Evolutionary conservation across 2,888 invertebrate species (phyloP).

Genomic region (Drosophila aldrichi): DNA sequence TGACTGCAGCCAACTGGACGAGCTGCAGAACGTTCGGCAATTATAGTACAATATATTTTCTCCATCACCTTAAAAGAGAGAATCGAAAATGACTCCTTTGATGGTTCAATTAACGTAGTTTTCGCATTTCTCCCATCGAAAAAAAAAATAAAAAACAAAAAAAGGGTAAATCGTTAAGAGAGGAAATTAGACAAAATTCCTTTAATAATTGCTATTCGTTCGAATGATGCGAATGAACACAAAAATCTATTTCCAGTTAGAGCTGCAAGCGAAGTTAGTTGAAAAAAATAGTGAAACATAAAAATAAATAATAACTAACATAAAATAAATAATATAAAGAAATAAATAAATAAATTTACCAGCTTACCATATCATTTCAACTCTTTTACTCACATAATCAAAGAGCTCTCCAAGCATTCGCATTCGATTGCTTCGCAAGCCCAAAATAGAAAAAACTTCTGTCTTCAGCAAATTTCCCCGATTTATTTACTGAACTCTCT

Average conservation of each 20-base stretch:
- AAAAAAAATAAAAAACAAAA: slow-evolving; percentile 12
- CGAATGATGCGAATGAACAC: slow-evolving; percentile 1
- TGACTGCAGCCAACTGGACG: slow-evolving; percentile 32
- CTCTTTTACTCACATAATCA: too few relatives aligned
- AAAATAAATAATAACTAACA: too few relatives aligned
- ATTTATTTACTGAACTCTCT: not conserved
- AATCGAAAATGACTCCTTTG: slow-evolving; percentile 37
- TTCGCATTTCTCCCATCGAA: slow-evolving; percentile 16
- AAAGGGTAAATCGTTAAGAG: not conserved
- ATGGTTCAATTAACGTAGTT: slow-evolving; percentile 45
- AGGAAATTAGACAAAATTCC: slow-evolving; percentile 6
- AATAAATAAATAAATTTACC: too few relatives aligned
- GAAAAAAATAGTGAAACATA: too few relatives aligned
- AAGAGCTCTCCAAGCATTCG: too few relatives aligned
- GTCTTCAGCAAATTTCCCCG: not conserved
- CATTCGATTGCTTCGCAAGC: too few relatives aligned
- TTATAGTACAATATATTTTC: slow-evolving; percentile 55
- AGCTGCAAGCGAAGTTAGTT: too few relatives aligned
- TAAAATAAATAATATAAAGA: too few relatives aligned
- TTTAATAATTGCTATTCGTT: slow-evolving; percentile 27
- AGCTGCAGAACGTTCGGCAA: slow-evolving; percentile 34
- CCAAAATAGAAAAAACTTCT: too few relatives aligned
- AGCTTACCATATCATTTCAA: too few relatives aligned
- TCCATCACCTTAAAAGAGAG: slow-evolving; percentile 46
- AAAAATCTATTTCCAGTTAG: not conserved